phyloP scores from a whole-genome alignment of 2,113 vertebrate species.

The Lasiurus cinereus region DNA sequence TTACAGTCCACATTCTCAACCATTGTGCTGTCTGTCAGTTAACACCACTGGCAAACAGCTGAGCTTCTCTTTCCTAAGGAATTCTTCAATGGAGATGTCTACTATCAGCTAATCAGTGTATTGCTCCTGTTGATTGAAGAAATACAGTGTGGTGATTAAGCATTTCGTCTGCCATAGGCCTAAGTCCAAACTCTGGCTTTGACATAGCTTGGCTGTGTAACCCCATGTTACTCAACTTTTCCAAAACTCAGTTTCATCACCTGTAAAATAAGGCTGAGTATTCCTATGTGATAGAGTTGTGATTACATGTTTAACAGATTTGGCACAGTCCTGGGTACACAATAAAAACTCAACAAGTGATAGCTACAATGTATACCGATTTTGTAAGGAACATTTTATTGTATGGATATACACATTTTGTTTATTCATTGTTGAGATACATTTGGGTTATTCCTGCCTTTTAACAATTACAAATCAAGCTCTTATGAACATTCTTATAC shows the following conservation, averaged over 20 bases:
- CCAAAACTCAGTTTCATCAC: neutral
- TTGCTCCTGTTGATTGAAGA: neutral
- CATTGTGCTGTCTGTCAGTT: neutral
- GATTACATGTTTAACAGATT: neutral
- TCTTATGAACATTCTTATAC: neutral
- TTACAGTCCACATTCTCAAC: neutral
- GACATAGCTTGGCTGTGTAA: neutral
- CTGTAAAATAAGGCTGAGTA: constrained; percentile 1
- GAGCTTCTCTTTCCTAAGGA: neutral
- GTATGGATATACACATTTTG: neutral
- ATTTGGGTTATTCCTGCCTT: neutral
- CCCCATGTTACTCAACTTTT: neutral
- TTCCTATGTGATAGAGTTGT: neutral
- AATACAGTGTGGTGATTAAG: neutral
- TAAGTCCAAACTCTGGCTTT: neutral
- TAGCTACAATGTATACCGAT: neutral
- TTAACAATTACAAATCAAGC: neutral
- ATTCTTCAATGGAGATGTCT: neutral
- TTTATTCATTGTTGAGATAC: neutral
- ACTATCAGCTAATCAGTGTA: neutral
- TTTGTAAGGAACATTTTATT: neutral
- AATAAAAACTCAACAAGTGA: neutral
- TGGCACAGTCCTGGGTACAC: neutral
- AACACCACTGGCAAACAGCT: neutral
- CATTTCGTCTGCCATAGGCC: neutral